A percentile compares a stretch with the other conserved stretches of the same genome.
These are phyloP conservation scores for Oryzias melastigma DNA, from an alignment of 2,113 vertebrate species.

Conservation along the genomic window DNA sequence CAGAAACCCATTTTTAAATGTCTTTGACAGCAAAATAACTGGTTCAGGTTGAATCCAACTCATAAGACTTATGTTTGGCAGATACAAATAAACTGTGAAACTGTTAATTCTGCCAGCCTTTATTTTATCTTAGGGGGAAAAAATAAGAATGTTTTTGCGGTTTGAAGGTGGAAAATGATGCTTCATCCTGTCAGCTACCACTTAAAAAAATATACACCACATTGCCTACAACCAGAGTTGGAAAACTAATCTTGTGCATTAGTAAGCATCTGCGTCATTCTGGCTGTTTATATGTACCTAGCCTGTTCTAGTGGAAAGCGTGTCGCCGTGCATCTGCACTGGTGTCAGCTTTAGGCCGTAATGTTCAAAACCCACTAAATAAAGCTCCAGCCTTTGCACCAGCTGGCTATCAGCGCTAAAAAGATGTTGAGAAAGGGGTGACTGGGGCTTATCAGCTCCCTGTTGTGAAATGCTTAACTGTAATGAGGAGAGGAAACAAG, in stretches of 20 bases:
- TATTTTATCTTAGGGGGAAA: too few species aligned
- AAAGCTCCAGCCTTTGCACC: constrained; percentile 11
- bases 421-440: constrained; percentile 4
- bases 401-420: constrained; percentile 37
- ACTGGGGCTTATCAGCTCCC: constrained; percentile 17
- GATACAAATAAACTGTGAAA: too few species aligned
- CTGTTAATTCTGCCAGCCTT: too few species aligned
- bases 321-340: constrained; percentile 35
- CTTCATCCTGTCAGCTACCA: constrained; percentile 2
- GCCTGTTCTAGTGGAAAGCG: constrained; percentile 12
- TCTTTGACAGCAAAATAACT: too few species aligned
- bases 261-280: constrained; percentile 9
- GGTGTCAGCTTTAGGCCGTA: constrained; percentile 48
- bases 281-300: constrained; percentile 22
- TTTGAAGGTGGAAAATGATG: too few species aligned
- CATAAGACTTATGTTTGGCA: too few species aligned
- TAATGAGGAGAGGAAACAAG: constrained; percentile 25
- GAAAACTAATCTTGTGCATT: constrained; percentile 24
- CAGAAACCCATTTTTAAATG: too few species aligned
- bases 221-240: constrained; percentile 24
- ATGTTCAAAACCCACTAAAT: constrained; percentile 49
- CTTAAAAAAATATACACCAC: constrained; percentile 25
- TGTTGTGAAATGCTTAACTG: constrained; percentile 28
- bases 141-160: too few species aligned
- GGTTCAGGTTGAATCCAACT: too few species aligned